These are phyloP conservation scores for Sebastes dallii DNA, from an alignment of 2,797 vertebrate genomes.

Conservation along the genomic window DNA sequence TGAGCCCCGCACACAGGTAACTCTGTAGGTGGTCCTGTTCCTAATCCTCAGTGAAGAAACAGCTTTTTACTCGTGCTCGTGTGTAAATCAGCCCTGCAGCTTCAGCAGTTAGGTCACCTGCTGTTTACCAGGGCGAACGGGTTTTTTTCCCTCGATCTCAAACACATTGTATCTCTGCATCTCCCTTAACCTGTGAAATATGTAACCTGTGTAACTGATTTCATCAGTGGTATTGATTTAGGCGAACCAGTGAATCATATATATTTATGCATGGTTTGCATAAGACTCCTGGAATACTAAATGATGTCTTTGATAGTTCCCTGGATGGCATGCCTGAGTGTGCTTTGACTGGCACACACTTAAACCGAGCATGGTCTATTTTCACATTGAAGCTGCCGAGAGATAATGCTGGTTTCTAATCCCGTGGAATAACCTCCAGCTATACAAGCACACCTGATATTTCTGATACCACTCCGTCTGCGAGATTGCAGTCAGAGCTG, in stretches of 20 bases:
- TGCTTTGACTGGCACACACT: constrained; percentile 60
- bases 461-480: constrained; percentile 65
- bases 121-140: constrained; percentile 15
- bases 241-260: background rate
- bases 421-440: constrained; percentile 70
- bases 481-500: constrained; percentile 67
- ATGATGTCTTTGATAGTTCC: constrained; percentile 36
- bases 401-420: constrained; percentile 75
- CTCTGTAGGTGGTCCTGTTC: constrained; percentile 33
- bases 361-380: constrained; percentile 47
- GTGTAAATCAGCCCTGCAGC: constrained; percentile 35
- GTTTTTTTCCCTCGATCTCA: background rate
- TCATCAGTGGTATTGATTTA: constrained; percentile 10
- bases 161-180: background rate
- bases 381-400: constrained; percentile 58
- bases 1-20: constrained; percentile 11
- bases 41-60: constrained; percentile 26
- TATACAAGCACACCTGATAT: constrained; percentile 74
- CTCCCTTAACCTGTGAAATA: background rate
- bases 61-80: background rate
- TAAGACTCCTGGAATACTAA: constrained; percentile 4
- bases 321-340: constrained; percentile 37
- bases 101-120: constrained; percentile 10
- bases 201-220: background rate
- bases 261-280: constrained; percentile 21